Evolutionary conservation across 2,797 vertebrate genomes (phyloP), one percentile per base, ranked within the genome.

Genomic region (Smutsia temminckii): DNA sequence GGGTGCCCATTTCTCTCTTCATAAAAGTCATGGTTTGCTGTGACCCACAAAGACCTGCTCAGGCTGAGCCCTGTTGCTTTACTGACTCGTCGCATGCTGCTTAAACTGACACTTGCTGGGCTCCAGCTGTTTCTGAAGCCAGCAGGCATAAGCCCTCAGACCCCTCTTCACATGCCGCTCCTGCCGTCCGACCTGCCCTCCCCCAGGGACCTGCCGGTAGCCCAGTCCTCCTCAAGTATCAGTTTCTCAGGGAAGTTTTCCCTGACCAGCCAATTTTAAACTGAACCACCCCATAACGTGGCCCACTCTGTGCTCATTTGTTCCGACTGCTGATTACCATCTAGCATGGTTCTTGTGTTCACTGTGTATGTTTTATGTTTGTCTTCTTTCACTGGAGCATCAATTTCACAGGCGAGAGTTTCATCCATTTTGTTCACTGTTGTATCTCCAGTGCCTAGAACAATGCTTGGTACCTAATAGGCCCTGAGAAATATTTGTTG

Each of bases 261-360:
- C 57, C 78, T 9, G 8, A 79, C 27, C 12, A 32, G 3, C 23
- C 34, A 49, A 23, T 63, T 68, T 89, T 88, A 68, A 74, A 27
- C 17, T 49, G n/a, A 74, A 46, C 7, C 2, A 11, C 23, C 34
- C 53, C 7, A 27, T 23, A 13, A 53, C n/a, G 8, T 0, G 0
- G n/a, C 53, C 27, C 18, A 16, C 5, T n/a, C 46, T 40, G 0
- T 40, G 7, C 8, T 5, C 7, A 3, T 79, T n/a, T n/a, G 1
- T 55, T 53, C 6, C 9, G 3, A 7, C 11, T 8, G 32, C 25
- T 6, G 34, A 7, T 71, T 29, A 79, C 29, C 5, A 18, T 25
- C 2, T 23, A 18, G n/a, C 75, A 34, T 59, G 42, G 8, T 20
- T 14, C 27, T 2, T 40, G 21, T 66, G 17, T 37, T n/a, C 32